Conservation (phyloP, 2,113 vertebrate species). For the Oreochromis niloticus region DNA sequence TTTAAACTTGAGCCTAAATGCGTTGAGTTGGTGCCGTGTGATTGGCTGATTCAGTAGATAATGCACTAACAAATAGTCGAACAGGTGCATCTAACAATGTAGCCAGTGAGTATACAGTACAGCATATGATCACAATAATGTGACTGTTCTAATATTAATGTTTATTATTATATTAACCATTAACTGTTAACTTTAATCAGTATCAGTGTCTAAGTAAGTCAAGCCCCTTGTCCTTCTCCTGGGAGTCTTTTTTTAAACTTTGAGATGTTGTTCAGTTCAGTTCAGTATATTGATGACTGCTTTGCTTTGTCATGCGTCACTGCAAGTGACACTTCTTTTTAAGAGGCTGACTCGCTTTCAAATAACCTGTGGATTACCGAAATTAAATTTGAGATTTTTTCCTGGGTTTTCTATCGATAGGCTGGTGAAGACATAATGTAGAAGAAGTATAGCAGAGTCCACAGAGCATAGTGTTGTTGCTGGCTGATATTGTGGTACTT, state of each 20-base stretch:
- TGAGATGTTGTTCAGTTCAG: background rate
- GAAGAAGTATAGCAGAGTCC: background rate
- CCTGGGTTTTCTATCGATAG: background rate
- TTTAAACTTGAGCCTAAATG: background rate
- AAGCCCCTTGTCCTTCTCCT: background rate
- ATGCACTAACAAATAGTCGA: background rate
- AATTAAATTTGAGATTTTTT: background rate
- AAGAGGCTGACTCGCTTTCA: background rate
- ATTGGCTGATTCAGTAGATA: background rate
- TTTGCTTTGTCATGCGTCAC: background rate
- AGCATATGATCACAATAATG: background rate
- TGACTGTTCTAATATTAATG: background rate
- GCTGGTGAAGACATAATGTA: background rate
- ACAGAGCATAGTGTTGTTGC: background rate
- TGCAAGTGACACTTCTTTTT: background rate
- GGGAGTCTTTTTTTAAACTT: background rate
- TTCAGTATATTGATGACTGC: background rate
- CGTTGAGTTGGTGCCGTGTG: background rate
- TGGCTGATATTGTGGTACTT: background rate
- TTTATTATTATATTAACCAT: accelerated
- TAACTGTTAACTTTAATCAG: background rate
- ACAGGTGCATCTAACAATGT: background rate
- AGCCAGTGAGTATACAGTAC: background rate
- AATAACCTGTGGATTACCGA: background rate
- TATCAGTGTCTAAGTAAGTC: background rate